Evolutionary conservation across 2,113 vertebrate species (phyloP).

Genomic region (Jacana jacana): DNA sequence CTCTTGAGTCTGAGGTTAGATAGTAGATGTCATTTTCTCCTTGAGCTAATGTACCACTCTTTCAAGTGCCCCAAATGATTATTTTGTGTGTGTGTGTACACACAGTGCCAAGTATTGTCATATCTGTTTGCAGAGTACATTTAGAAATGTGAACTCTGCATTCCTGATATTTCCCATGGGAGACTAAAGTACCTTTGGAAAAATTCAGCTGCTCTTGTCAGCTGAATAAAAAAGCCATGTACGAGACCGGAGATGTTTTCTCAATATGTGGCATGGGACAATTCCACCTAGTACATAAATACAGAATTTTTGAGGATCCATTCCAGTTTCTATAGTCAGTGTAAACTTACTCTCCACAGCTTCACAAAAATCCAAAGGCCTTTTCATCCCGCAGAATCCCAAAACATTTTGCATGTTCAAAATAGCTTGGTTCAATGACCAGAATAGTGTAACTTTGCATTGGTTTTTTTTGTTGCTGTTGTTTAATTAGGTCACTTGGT

Average conservation of each 20-base stretch:
- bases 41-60: background rate
- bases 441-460: background rate
- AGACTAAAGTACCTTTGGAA: background rate
- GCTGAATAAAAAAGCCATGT: background rate
- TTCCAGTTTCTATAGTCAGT: background rate
- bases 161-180: background rate
- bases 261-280: background rate
- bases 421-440: background rate
- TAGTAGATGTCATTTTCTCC: background rate
- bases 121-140: background rate
- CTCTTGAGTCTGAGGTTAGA: background rate
- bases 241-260: background rate
- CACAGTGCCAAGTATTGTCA: background rate
- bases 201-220: background rate
- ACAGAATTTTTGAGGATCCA: background rate
- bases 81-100: background rate
- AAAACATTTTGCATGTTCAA: background rate
- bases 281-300: background rate
- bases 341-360: background rate
- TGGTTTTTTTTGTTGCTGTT: background rate
- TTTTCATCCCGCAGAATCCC: background rate
- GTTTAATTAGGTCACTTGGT: background rate
- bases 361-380: background rate
- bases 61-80: background rate
- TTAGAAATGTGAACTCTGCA: background rate